A percentile compares a stretch with the other conserved stretches of the same genome.
Conservation (phyloP, 2,888 invertebrate species). For the Parapristionchus giblindavisi region DNA sequence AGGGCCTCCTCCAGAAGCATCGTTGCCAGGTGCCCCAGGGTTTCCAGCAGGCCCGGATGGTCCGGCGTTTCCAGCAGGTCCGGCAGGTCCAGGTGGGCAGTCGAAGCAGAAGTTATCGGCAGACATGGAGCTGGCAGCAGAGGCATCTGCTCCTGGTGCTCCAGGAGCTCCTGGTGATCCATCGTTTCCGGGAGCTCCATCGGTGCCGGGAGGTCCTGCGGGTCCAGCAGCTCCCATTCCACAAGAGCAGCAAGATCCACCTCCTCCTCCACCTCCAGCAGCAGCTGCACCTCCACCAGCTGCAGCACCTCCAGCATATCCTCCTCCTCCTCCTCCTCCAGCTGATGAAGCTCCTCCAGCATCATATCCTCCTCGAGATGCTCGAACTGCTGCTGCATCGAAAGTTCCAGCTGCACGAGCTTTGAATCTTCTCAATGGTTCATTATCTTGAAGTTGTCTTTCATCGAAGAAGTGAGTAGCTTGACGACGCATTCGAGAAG, state of each 20-base stretch:
- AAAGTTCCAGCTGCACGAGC: background rate
- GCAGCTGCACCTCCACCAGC: conserved; percentile 36
- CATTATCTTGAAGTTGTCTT: conserved; percentile 24
- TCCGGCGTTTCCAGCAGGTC: conserved; percentile 60
- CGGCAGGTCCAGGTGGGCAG: conserved; percentile 59
- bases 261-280: conserved; percentile 39
- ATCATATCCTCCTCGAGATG: conserved; percentile 32
- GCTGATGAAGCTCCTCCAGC: conserved; percentile 30
- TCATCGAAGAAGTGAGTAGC: background rate
- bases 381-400: background rate
- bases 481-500: conserved; percentile 5
- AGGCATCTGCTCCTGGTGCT: conserved; percentile 39
- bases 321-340: conserved; percentile 40
- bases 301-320: background rate
- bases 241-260: conserved; percentile 56
- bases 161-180: conserved; percentile 49
- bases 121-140: conserved; percentile 48
- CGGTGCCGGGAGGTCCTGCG: conserved; percentile 55
- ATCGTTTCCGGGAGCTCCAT: conserved; percentile 60
- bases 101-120: conserved; percentile 58
- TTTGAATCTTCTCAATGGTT: no score
- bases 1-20: conserved; percentile 71
- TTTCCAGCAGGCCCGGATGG: conserved; percentile 56
- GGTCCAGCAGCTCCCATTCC: conserved; percentile 61
- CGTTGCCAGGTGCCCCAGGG: conserved; percentile 68